Conservation (phyloP, 2,888 invertebrate species). For the Geotrupes spiniger region DNA sequence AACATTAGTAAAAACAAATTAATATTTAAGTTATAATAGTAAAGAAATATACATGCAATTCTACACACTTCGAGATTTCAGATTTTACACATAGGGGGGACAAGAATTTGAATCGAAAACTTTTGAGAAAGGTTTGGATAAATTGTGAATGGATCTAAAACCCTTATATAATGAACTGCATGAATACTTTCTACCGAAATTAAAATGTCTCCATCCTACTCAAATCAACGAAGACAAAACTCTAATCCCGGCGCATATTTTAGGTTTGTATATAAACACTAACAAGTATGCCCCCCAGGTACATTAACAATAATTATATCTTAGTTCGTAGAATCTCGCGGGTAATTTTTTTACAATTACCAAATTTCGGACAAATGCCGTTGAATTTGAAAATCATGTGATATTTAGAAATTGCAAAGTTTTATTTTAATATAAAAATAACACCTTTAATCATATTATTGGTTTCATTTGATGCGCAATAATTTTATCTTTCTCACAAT, state of each 20-base stretch:
- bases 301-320: too few relatives aligned
- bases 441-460: too few relatives aligned
- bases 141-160: conserved; percentile 58
- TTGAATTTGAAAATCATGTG: too few relatives aligned
- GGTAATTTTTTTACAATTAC: too few relatives aligned
- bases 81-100: conserved; percentile 53
- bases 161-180: conserved; percentile 64
- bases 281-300: too few relatives aligned
- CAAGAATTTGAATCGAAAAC: conserved; percentile 50
- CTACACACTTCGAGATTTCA: conserved; percentile 28
- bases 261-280: conserved; percentile 60
- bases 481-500: too few relatives aligned
- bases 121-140: conserved; percentile 44
- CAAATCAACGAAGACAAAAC: conserved; percentile 50
- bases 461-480: too few relatives aligned
- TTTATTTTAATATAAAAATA: too few relatives aligned
- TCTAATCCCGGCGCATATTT: conserved; percentile 66
- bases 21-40: not conserved
- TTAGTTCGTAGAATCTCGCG: too few relatives aligned
- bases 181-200: conserved; percentile 59
- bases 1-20: not conserved
- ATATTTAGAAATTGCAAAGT: too few relatives aligned
- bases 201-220: conserved; percentile 54
- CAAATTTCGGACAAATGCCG: too few relatives aligned
- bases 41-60: not conserved